A percentile compares a stretch with the other conserved stretches of the same genome.
phyloP scores from a whole-genome alignment of 92 coral and sea anemone species.

The Desmophyllum pertusum region DNA sequence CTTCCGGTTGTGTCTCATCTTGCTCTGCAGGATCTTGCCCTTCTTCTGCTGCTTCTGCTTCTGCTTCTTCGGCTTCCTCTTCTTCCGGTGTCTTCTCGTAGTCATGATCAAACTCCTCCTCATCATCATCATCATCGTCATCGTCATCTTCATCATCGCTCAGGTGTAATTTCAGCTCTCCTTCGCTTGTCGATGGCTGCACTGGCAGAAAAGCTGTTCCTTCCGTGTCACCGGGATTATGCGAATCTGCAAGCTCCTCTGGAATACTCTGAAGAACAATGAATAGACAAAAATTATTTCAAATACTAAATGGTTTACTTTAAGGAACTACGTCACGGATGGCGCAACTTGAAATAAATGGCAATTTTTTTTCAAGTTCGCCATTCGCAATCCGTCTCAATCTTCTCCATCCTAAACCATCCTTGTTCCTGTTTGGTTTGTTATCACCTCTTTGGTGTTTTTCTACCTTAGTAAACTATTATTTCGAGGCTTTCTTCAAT shows the following conservation, averaged over 20 bases:
- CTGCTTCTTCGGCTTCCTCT: conserved; percentile 62
- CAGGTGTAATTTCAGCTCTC: conserved; percentile 65
- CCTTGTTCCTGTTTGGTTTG: too few species aligned
- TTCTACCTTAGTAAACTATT: too few species aligned
- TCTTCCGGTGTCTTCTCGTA: conserved; percentile 59
- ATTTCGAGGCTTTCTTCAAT: too few species aligned
- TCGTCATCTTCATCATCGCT: conserved; percentile 78
- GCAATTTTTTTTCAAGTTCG: too few species aligned
- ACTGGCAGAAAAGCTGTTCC: conserved; percentile 39
- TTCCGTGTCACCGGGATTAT: conserved; percentile 48
- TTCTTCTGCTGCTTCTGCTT: conserved; percentile 54
- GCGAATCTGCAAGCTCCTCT: conserved; percentile 68
- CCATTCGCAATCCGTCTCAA: too few species aligned
- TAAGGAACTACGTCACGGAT: too few species aligned
- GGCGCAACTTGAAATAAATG: too few species aligned
- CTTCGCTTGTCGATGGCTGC: conserved; percentile 31
- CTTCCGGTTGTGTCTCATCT: conserved; percentile 56
- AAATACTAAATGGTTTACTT: too few species aligned
- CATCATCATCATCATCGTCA: conserved; percentile 61
- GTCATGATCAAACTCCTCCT: conserved; percentile 56
- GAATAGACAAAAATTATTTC: background rate
- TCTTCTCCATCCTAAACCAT: too few species aligned
- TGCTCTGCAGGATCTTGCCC: conserved; percentile 43
- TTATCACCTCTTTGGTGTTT: too few species aligned
- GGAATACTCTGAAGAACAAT: conserved; percentile 70